A percentile compares a stretch with the other conserved stretches of the same genome.
Evolutionary conservation across 2,113 vertebrate genomes (phyloP).

Genomic region (Labrus mixtus): DNA sequence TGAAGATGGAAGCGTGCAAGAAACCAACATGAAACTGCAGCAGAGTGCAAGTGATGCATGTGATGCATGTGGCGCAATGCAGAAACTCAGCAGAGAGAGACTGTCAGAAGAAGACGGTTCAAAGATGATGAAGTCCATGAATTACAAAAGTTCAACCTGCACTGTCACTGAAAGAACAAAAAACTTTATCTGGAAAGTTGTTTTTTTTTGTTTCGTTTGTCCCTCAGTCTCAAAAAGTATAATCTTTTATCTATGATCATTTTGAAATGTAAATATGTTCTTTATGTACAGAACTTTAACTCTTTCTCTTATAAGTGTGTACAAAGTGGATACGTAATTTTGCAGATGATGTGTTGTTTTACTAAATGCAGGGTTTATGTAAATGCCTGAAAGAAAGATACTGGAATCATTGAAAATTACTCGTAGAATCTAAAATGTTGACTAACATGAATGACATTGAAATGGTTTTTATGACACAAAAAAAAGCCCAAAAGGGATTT

Average conservation of each 20-base stretch:
- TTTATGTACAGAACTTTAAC: neutral
- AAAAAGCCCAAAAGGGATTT: too few species aligned
- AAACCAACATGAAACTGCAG: neutral
- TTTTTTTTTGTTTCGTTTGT: neutral
- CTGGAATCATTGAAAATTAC: too few species aligned
- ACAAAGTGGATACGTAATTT: neutral
- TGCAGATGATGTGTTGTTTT: neutral
- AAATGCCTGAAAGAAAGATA: too few species aligned
- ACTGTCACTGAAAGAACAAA: neutral
- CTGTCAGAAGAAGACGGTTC: neutral
- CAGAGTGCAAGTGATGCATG: neutral
- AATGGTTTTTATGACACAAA: too few species aligned
- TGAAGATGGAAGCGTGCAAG: conserved; percentile 34
- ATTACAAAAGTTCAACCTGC: neutral
- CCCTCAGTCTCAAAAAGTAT: neutral
- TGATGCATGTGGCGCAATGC: neutral
- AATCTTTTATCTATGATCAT: neutral
- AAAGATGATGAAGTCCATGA: neutral
- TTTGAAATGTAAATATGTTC: conserved; percentile 23
- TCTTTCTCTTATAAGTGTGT: neutral
- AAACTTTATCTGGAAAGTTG: neutral
- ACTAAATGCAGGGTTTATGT: neutral
- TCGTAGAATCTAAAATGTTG: too few species aligned
- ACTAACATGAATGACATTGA: too few species aligned
- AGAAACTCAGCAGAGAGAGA: neutral